Conservation (phyloP, 2,113 vertebrate genomes). For the Anolis carolinensis region DNA sequence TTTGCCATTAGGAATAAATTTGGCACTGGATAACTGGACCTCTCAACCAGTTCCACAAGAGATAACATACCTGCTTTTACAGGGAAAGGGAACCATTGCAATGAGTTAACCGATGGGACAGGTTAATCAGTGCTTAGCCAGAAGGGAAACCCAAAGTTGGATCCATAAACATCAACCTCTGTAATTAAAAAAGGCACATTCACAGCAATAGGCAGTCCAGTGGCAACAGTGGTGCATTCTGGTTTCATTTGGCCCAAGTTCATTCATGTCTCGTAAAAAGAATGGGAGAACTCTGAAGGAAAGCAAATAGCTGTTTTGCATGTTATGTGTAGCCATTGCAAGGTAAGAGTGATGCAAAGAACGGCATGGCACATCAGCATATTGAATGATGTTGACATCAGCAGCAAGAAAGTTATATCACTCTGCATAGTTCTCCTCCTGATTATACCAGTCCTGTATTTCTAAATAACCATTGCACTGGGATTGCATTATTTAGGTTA, state of each 20-base stretch:
- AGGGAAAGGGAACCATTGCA: conserved; percentile 33
- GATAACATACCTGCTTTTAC: conserved; percentile 76
- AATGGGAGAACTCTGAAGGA: conserved; percentile 41
- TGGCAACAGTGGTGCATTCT: conserved; percentile 57
- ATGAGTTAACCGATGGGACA: conserved; percentile 34
- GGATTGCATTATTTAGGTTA: conserved; percentile 55
- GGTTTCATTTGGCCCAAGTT: conserved; percentile 43
- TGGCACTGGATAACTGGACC: neutral
- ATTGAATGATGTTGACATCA: conserved; percentile 33
- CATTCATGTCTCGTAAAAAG: conserved; percentile 50
- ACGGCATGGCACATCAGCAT: conserved; percentile 49
- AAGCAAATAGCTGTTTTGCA: conserved; percentile 52
- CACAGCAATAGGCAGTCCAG: conserved; percentile 53
- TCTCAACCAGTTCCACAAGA: conserved; percentile 35
- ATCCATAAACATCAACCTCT: conserved; percentile 52
- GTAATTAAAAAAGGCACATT: conserved; percentile 57
- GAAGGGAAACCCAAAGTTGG: conserved; percentile 46
- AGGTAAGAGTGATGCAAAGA: conserved; percentile 49
- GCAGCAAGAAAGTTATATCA: conserved; percentile 38
- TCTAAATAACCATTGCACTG: conserved; percentile 13
- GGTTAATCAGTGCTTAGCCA: conserved; percentile 45
- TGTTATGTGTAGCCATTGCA: conserved; percentile 47
- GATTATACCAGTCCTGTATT: conserved; percentile 19
- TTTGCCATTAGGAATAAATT: neutral
- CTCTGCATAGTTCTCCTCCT: conserved; percentile 28